Conservation (phyloP, 2,888 invertebrate species). For the Lordiphosa fenestrarum region DNA sequence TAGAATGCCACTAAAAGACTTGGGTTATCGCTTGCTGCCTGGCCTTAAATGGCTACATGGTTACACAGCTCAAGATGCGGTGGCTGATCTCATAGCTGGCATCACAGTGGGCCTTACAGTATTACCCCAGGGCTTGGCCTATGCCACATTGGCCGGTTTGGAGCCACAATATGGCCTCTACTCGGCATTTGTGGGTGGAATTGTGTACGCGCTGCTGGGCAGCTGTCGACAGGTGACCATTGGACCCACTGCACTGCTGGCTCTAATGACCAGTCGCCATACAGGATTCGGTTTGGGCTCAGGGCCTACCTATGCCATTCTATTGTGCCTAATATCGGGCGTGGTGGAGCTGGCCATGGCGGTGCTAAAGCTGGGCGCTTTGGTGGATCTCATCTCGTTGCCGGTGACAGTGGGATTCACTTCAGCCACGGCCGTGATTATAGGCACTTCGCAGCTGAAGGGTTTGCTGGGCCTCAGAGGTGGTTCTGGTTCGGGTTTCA, state of each 20-base stretch:
- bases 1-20: slow-evolving; percentile 42
- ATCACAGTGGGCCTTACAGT: slow-evolving; percentile 91
- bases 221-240: slow-evolving; percentile 93
- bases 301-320: slow-evolving; percentile 88
- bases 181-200: slow-evolving; percentile 96
- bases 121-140: slow-evolving; percentile 95
- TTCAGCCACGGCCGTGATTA: slow-evolving; percentile 94
- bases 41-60: slow-evolving; percentile 86
- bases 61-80: slow-evolving; percentile 87
- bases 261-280: slow-evolving; percentile 91
- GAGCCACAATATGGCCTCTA: slow-evolving; percentile 96
- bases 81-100: slow-evolving; percentile 94
- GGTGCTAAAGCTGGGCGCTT: slow-evolving; percentile 89
- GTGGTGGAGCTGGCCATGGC: slow-evolving; percentile 91
- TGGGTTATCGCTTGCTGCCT: slow-evolving; percentile 66
- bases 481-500: slow-evolving; percentile 85
- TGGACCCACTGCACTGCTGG: slow-evolving; percentile 94
- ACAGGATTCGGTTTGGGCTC: slow-evolving; percentile 77
- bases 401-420: slow-evolving; percentile 95
- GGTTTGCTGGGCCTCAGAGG: slow-evolving; percentile 87
- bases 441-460: slow-evolving; percentile 92
- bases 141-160: slow-evolving; percentile 93
- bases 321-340: slow-evolving; percentile 91
- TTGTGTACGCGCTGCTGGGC: slow-evolving; percentile 94
- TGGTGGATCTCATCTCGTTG: slow-evolving; percentile 94